Conservation (phyloP, 2,888 invertebrate genomes). For the Cosmia pyralina region DNA sequence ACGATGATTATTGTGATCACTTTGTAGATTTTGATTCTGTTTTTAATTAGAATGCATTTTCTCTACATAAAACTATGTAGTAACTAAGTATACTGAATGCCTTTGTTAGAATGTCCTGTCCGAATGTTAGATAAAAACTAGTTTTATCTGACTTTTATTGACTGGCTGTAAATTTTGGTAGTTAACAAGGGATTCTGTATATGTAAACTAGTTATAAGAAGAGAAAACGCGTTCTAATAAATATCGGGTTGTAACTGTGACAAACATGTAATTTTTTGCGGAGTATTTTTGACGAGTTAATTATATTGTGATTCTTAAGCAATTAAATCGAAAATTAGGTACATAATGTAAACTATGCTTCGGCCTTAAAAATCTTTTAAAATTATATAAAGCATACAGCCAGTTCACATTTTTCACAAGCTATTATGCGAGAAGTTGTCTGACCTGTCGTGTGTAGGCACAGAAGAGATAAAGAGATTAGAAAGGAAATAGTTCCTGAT, state of each 20-base stretch:
- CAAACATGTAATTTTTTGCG: neutral
- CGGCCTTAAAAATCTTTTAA: neutral
- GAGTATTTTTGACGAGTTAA: conserved; percentile 12
- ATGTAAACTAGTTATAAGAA: neutral
- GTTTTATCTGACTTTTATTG: neutral
- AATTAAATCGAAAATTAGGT: conserved; percentile 10
- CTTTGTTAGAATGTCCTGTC: neutral
- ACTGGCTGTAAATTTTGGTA: neutral
- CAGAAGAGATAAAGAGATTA: too few relatives aligned
- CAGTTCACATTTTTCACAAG: neutral
- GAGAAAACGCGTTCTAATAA: neutral
- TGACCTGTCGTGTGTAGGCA: neutral
- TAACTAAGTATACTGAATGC: neutral
- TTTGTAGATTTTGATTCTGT: neutral
- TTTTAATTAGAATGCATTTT: neutral
- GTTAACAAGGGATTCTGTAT: neutral
- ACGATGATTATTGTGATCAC: neutral
- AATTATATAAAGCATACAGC: neutral
- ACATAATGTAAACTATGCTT: conserved; percentile 1
- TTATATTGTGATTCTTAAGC: conserved; percentile 2
- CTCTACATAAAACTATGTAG: neutral
- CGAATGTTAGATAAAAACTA: neutral
- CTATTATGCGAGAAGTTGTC: neutral
- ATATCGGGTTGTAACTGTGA: neutral
- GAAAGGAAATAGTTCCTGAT: too few relatives aligned